Evolutionary conservation across 2,113 vertebrate species (phyloP), one percentile per base, ranked within the genome.

Genomic region (Lagopus leucura): DNA sequence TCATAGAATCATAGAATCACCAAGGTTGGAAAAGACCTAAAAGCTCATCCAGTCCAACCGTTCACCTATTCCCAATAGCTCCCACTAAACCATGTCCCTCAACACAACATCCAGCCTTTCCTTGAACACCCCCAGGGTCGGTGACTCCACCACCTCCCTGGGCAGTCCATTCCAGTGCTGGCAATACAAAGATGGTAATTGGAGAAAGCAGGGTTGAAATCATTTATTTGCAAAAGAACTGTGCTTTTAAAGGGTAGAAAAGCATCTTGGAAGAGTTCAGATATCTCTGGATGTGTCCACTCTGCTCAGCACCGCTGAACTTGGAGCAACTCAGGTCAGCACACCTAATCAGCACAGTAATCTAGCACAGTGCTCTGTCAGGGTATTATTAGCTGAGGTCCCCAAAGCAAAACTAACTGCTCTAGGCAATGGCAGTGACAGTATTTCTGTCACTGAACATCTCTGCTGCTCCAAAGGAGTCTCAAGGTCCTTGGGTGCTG

Each of bases 311-410:
- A 52, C 64, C 36, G 40, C 28, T 84, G 47, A 86, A 42, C 36
- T 25, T 75, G 6, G 61, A 19, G 47, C 3, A 27, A 2, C 4
- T 57, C 15, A 30, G 63, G 36, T 34, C 64, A 88, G 71, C 18
- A 36, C 22, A 48, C 19, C 10, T 12, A 54, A 2, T 40, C 3
- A 36, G 6, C 34, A 36, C 34, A 36, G 16, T 0, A 2, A 54
- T 11, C 63, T 1, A 64, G 42, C 30, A 43, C n/a, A 64, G 57
- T 45, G 47, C 58, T 24, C 58, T 86, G 66, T 25, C 21, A 17
- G 16, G 21, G n/a, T 30, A 32, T 32, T 52, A 16, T 60, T 73
- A 47, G 32, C 54, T 61, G 60, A 80, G 38, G 38, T 55, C 24
- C 86, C 70, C 25, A 70, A 67, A 81, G 50, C 30, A 77, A 89